phyloP scores from a whole-genome alignment of 2,888 invertebrate genomes.

The Dichetophora obliterata region DNA sequence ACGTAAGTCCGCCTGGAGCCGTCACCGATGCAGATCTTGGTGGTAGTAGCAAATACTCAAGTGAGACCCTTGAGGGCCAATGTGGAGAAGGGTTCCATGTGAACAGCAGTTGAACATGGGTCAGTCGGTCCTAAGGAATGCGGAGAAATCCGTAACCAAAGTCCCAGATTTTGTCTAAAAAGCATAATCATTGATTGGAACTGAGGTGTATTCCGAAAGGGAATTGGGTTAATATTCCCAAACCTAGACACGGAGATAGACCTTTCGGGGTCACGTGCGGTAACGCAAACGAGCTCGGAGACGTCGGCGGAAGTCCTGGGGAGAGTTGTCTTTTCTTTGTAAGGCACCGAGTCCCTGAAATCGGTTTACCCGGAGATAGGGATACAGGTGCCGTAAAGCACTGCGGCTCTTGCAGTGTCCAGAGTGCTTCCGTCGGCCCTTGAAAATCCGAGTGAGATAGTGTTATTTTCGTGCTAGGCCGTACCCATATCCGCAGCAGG shows the following conservation, averaged over 20 bases:
- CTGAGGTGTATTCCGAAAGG: constrained; percentile 3
- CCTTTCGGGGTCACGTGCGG: background rate
- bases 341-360: constrained; percentile 33
- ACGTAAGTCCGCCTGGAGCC: constrained; percentile 71
- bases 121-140: constrained; percentile 75
- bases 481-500: constrained; percentile 83
- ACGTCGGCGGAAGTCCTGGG: background rate
- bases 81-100: constrained; percentile 76
- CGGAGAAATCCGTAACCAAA: too few relatives aligned
- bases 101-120: too few relatives aligned
- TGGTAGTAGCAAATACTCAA: constrained; percentile 74
- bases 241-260: background rate
- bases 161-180: too few relatives aligned
- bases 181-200: too few relatives aligned
- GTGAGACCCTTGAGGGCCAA: constrained; percentile 75
- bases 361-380: constrained; percentile 20
- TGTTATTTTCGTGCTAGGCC: constrained; percentile 53
- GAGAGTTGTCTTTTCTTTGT: too few relatives aligned
- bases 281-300: background rate
- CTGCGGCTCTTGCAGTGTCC: constrained; percentile 25
- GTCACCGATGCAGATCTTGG: constrained; percentile 68
- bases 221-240: background rate
- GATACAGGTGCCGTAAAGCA: constrained; percentile 11
- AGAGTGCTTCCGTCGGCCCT: constrained; percentile 20
- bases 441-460: constrained; percentile 35